These are phyloP conservation scores for Drosophila fulvimacula DNA, from an alignment of 2,888 invertebrate species.

Conservation along the genomic window DNA sequence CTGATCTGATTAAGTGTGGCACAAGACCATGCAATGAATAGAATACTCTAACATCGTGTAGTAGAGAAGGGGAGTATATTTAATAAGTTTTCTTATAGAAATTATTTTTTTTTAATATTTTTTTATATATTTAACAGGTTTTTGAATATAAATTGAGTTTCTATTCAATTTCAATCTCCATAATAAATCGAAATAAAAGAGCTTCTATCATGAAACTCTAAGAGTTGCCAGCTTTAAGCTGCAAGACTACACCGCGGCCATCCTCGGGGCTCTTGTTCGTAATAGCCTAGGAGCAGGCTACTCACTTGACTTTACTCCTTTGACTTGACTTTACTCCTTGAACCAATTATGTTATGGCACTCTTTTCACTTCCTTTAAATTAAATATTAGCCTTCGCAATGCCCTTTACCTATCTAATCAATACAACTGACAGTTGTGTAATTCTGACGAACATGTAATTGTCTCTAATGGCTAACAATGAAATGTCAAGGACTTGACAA, in stretches of 20 bases:
- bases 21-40: neutral
- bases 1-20: neutral
- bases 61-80: neutral
- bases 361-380: neutral
- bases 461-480: slow-evolving; percentile 28
- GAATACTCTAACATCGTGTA: neutral
- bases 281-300: neutral
- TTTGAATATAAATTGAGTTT: no score
- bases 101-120: no score
- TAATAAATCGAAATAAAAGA: no score
- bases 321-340: no score
- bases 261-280: no score
- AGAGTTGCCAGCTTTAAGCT: no score
- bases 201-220: no score
- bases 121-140: no score
- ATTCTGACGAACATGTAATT: neutral
- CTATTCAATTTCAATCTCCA: no score
- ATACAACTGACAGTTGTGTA: neutral
- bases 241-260: no score
- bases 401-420: neutral
- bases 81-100: neutral
- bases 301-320: neutral
- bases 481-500: slow-evolving; percentile 53
- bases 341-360: no score
- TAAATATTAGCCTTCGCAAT: neutral